Conservation (phyloP, 2,797 vertebrate species). For the Centropyge bicolor region DNA sequence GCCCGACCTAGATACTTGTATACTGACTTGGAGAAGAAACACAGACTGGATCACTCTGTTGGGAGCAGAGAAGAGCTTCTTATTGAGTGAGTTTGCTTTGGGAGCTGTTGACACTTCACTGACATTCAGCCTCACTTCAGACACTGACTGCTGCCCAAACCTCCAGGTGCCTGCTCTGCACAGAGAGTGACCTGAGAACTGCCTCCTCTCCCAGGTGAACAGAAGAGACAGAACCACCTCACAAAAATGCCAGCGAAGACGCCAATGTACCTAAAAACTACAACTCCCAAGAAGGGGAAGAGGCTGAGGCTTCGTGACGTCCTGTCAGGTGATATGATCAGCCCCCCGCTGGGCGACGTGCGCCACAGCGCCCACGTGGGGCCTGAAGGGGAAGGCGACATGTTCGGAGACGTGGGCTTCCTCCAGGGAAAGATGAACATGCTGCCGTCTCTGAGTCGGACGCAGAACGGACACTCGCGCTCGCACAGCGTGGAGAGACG, state of each 20-base stretch:
- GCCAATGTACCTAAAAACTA: constrained; percentile 89
- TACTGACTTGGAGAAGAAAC: constrained; percentile 21
- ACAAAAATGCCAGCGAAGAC: constrained; percentile 88
- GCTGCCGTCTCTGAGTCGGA: constrained; percentile 74
- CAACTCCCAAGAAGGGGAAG: constrained; percentile 87
- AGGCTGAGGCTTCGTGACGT: constrained; percentile 85
- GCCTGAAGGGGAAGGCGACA: constrained; percentile 84
- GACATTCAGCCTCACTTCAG: not conserved
- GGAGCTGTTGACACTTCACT: constrained; percentile 3
- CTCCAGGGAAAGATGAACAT: constrained; percentile 87
- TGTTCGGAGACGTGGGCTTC: constrained; percentile 91
- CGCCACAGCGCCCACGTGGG: constrained; percentile 90
- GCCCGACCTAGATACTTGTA: constrained; percentile 52
- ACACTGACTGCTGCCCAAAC: not conserved
- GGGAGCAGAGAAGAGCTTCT: constrained; percentile 18
- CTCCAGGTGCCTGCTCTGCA: not conserved
- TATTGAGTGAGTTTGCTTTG: constrained; percentile 26
- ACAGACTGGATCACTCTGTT: constrained; percentile 15
- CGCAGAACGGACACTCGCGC: constrained; percentile 59
- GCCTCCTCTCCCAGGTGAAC: not conserved
- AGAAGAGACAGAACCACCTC: constrained; percentile 15
- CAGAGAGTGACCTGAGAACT: not conserved
- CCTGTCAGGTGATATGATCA: constrained; percentile 90
- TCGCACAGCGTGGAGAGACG: constrained; percentile 76
- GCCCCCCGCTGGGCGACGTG: constrained; percentile 88